A percentile compares a stretch with the other conserved stretches of the same genome.
Conservation (phyloP, 2,113 vertebrate genomes). For the Motacilla alba region DNA sequence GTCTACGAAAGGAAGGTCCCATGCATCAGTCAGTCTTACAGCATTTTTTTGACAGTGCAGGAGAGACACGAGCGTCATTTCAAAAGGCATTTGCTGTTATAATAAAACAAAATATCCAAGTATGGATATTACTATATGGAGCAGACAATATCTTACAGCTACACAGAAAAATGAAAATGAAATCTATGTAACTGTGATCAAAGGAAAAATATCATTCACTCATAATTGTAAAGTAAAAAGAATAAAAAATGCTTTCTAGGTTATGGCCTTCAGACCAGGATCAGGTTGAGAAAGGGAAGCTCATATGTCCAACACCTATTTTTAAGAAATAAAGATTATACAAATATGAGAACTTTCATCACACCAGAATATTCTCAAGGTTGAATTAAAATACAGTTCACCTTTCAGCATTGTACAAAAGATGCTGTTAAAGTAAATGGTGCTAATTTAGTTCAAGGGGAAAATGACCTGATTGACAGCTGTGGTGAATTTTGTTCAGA, state of each 20-base stretch:
- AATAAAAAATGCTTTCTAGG: not conserved
- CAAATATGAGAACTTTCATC: not conserved
- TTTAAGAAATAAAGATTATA: not conserved
- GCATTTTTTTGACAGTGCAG: not conserved
- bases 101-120: not conserved
- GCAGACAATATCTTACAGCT: not conserved
- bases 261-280: not conserved
- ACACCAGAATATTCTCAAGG: not conserved
- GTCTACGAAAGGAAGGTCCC: not conserved
- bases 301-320: not conserved
- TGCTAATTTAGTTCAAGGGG: slow-evolving; percentile 10
- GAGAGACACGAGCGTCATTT: not conserved
- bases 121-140: not conserved
- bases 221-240: not conserved
- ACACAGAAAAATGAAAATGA: not conserved
- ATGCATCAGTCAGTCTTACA: not conserved
- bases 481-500: slow-evolving; percentile 43
- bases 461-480: slow-evolving; percentile 48
- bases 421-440: slow-evolving; percentile 35
- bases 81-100: not conserved
- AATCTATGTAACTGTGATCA: not conserved
- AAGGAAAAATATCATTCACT: not conserved
- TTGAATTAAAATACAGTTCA: not conserved
- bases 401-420: slow-evolving; percentile 14
- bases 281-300: not conserved